phyloP scores from a whole-genome alignment of 2,113 vertebrate genomes.

The Malaclemys terrapin region DNA sequence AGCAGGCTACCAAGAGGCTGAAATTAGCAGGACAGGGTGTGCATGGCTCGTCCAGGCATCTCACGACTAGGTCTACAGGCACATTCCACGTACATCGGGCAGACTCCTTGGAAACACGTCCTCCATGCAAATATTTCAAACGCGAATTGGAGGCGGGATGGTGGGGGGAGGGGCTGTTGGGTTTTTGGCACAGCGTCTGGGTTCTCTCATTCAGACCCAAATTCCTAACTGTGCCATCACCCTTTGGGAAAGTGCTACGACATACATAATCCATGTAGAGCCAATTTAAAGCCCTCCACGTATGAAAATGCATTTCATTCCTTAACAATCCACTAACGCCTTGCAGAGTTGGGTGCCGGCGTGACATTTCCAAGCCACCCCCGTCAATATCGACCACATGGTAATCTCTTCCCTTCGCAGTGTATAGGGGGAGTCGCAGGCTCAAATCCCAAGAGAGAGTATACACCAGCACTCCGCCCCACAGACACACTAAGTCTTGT shows the following conservation, averaged over 20 bases:
- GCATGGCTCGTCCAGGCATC: background rate
- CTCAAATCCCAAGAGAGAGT: background rate
- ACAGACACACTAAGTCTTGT: background rate
- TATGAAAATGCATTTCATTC: background rate
- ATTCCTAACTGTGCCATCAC: constrained; percentile 39
- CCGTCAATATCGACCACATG: fast-evolving
- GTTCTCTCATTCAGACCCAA: constrained; percentile 52
- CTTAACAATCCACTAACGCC: background rate
- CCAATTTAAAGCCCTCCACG: constrained; percentile 42
- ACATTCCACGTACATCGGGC: constrained; percentile 34
- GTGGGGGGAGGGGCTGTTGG: background rate
- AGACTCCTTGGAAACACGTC: constrained; percentile 50
- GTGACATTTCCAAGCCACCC: constrained; percentile 3
- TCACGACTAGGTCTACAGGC: background rate
- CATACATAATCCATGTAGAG: constrained; percentile 32
- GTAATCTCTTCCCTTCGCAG: background rate
- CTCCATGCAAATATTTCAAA: constrained; percentile 35
- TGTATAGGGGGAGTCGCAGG: fast-evolving
- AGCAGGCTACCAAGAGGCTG: background rate
- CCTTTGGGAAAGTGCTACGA: constrained; percentile 52
- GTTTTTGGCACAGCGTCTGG: constrained; percentile 43
- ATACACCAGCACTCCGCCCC: background rate
- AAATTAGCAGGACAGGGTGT: background rate
- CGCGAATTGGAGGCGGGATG: background rate
- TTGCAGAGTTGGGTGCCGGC: background rate